Conservation (phyloP, 2,888 invertebrate species). For the Dasysyrphus albostriatus region DNA sequence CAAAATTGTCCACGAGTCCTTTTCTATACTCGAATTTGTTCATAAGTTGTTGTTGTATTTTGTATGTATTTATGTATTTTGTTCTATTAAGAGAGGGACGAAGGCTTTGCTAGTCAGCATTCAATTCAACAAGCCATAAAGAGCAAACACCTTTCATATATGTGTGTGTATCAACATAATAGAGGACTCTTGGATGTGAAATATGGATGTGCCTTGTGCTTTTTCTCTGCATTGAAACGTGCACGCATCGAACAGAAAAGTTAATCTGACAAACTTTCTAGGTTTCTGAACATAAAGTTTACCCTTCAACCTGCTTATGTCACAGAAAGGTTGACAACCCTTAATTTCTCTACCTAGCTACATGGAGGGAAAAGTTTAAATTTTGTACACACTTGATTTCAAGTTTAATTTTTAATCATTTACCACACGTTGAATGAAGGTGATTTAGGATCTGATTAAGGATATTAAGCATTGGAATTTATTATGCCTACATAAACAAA, state of each 20-base stretch:
- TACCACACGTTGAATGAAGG: background rate
- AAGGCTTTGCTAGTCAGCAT: constrained; percentile 53
- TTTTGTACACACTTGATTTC: background rate
- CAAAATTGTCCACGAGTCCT: constrained; percentile 41
- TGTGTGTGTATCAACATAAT: background rate
- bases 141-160: constrained; percentile 55
- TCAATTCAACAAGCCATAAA: constrained; percentile 46
- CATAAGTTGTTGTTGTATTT: background rate
- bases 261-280: constrained; percentile 49
- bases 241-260: constrained; percentile 50
- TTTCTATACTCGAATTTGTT: background rate
- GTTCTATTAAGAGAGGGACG: background rate
- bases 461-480: too few relatives aligned
- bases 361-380: constrained; percentile 17
- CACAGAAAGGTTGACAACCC: constrained; percentile 52
- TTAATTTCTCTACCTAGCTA: constrained; percentile 33
- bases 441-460: too few relatives aligned
- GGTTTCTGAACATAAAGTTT: constrained; percentile 17
- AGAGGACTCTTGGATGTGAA: background rate
- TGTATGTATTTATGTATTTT: background rate
- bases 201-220: background rate
- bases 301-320: constrained; percentile 1
- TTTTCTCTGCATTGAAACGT: constrained; percentile 41
- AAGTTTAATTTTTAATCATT: background rate
- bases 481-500: too few relatives aligned